Evolutionary conservation across 2,888 invertebrate species (phyloP).

Genomic region (Conomelus anceps): DNA sequence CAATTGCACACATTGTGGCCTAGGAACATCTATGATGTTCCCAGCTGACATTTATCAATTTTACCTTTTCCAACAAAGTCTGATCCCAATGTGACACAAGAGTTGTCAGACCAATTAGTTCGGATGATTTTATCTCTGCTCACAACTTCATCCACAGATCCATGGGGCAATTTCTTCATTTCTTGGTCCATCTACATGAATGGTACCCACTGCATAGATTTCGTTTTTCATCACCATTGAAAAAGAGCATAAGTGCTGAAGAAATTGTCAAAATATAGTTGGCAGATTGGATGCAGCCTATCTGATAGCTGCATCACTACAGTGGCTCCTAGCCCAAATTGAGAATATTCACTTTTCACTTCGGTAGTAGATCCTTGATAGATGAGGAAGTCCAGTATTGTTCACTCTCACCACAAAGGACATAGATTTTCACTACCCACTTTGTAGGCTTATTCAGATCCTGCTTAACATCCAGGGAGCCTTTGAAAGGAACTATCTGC

Average conservation of each 20-base stretch:
- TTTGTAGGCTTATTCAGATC: slow-evolving; percentile 32
- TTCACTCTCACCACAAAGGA: slow-evolving; percentile 31
- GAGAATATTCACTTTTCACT: slow-evolving; percentile 4
- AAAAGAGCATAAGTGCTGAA: slow-evolving; percentile 23
- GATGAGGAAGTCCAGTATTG: slow-evolving; percentile 31
- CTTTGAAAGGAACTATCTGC: slow-evolving; percentile 33
- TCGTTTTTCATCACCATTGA: slow-evolving; percentile 11
- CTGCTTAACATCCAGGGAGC: slow-evolving; percentile 32
- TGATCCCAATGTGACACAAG: slow-evolving; percentile 16
- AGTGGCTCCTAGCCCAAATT: slow-evolving; percentile 27
- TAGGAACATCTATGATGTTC: slow-evolving; percentile 2
- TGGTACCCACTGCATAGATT: slow-evolving; percentile 22
- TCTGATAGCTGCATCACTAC: slow-evolving; percentile 27
- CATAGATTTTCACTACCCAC: slow-evolving; percentile 33
- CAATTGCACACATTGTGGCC: slow-evolving; percentile 19
- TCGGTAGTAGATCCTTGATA: slow-evolving; percentile 32
- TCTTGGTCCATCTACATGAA: slow-evolving; percentile 21
- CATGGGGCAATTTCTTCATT: slow-evolving; percentile 15
- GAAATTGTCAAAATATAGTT: slow-evolving; percentile 29
- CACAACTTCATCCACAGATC: slow-evolving; percentile 4
- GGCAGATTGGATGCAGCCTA: slow-evolving; percentile 13
- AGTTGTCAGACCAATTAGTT: slow-evolving; percentile 25
- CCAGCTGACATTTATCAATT: slow-evolving; percentile 9
- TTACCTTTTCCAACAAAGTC: slow-evolving; percentile 19
- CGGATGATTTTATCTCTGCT: slow-evolving; percentile 19